These are phyloP conservation scores for Aporophyla nigra DNA, from an alignment of 2,888 invertebrate genomes.

Conservation along the genomic window DNA sequence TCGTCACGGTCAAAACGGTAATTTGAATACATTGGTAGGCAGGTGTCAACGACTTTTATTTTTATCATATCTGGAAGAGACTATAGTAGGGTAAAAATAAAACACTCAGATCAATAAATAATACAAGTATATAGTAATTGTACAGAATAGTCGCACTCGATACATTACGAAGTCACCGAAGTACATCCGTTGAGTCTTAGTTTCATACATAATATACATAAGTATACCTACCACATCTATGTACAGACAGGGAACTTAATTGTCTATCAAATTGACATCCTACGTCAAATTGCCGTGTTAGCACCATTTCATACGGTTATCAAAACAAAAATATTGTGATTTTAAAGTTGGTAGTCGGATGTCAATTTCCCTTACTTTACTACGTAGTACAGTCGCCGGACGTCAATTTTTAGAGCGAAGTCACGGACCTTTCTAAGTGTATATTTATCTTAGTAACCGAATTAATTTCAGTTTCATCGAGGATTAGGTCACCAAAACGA, in stretches of 20 bases:
- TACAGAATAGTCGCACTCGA: constrained; percentile 70
- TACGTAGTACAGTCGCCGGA: neutral
- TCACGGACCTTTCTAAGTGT: neutral
- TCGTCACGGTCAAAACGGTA: too few species aligned
- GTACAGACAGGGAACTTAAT: neutral
- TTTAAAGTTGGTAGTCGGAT: neutral
- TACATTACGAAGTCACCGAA: constrained; percentile 9
- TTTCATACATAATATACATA: constrained; percentile 33
- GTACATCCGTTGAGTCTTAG: constrained; percentile 5
- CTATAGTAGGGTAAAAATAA: constrained; percentile 57
- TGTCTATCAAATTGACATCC: neutral
- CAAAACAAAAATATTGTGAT: neutral
- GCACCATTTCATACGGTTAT: neutral
- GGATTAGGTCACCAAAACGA: neutral
- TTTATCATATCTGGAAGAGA: too few species aligned
- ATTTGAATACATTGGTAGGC: too few species aligned
- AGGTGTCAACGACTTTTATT: too few species aligned
- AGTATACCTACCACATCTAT: constrained; percentile 5
- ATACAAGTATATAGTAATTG: constrained; percentile 83
- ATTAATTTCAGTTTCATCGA: too few species aligned
- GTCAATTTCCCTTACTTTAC: neutral
- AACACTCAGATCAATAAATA: constrained; percentile 80
- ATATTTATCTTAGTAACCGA: neutral
- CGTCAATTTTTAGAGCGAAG: neutral
- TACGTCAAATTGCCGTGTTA: neutral